A percentile compares a stretch with the other conserved stretches of the same genome.
phyloP scores from a whole-genome alignment of 2,797 vertebrate genomes.

The Chloroceryle inda region DNA sequence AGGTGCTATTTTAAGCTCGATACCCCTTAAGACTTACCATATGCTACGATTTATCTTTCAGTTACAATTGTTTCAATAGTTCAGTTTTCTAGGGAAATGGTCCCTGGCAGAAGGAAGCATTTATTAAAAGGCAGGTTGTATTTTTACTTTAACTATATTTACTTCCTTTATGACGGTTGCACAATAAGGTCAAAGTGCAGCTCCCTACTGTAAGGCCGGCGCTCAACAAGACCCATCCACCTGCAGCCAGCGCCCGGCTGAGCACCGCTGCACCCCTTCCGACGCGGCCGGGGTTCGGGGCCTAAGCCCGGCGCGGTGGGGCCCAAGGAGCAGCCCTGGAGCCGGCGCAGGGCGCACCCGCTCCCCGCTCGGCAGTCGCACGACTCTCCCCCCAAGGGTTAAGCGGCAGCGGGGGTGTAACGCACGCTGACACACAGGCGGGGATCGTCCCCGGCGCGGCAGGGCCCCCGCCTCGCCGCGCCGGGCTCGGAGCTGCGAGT shows the following conservation, averaged over 20 bases:
- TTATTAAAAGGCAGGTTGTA: neutral
- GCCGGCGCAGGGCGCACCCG: neutral
- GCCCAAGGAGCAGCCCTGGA: rapidly evolving
- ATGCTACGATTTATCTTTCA: neutral
- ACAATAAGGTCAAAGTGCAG: slow-evolving; percentile 55
- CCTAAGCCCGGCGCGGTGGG: neutral
- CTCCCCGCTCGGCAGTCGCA: neutral
- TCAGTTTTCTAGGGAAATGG: neutral
- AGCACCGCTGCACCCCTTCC: neutral
- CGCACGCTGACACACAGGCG: slow-evolving; percentile 26
- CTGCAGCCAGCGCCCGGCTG: neutral
- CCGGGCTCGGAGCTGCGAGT: slow-evolving; percentile 31
- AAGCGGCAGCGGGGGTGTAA: slow-evolving; percentile 58
- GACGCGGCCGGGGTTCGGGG: neutral
- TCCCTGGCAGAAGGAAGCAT: neutral
- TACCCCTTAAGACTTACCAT: neutral
- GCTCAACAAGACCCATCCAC: neutral
- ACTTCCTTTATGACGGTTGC: slow-evolving; percentile 47
- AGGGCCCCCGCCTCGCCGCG: neutral
- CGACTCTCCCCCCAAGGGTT: slow-evolving; percentile 32
- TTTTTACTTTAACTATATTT: neutral
- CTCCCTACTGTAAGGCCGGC: neutral
- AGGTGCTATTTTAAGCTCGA: neutral
- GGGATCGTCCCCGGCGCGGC: neutral
- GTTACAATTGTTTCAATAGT: neutral